Base-by-base conservation (phyloP, 2,888 invertebrate genomes). In the Pelosia muscerda region DNA sequence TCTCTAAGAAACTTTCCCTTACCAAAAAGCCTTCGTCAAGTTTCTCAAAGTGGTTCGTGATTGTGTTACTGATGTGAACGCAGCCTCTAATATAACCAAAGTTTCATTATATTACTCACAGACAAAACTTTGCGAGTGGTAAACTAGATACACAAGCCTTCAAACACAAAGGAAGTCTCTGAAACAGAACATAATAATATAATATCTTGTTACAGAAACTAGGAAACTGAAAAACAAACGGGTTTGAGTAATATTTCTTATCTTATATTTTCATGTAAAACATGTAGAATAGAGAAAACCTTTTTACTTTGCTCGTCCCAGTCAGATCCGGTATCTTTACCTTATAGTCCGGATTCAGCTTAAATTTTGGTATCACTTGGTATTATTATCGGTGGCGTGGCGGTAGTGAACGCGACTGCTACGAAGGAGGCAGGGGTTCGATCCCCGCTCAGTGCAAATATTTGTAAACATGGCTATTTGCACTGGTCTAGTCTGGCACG, bases 21-120 rank as follows among this genome's bases (percentile, higher is more conserved):
- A 86, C 88, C 88, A 88, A 90, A 90, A 92, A 90, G 91, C 91
- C 93, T 94, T 93, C 93, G 91, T 92, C 92, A 92, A 93, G 90
- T 94, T 90, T 82, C 88, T 89, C 87, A 88, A 90, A 90, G 90
- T 88, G 90, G 75, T 90, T 85, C 94, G 93, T 94, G 93, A 93
- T 90, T 89, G 87, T 83, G 86, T 88, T 94, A 88, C 90, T 73
- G 86, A 93, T 89, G 85, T 82, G 77, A 76, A 71, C 72, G 70
- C 72, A 77, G 79, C 81, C 76, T 80, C 82, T 82, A 84, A 85
- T 86, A 81, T 82, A 78, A 77, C 76, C 74, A 74, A 81, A 82
- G 74, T 81, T 82, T 75, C 83, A 83, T 81, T 78, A 81, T 76
- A 80, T 77, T 75, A 67, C 72, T 74, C 68, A 71, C 61, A 73